phyloP scores from a whole-genome alignment of 2,113 vertebrate species.

The Myiopsitta monachus region DNA sequence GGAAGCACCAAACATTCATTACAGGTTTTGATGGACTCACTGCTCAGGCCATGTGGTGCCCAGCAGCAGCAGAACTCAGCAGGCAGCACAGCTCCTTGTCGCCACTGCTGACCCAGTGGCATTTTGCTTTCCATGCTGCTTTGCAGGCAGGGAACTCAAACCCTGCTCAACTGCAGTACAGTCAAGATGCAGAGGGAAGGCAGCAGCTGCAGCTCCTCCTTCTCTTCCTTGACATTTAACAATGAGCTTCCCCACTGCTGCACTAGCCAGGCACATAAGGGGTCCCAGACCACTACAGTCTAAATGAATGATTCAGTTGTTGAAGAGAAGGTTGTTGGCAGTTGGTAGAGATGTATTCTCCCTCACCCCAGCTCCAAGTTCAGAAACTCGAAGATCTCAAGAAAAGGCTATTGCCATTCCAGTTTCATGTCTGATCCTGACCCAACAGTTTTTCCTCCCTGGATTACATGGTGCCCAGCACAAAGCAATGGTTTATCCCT shows the following conservation, averaged over 20 bases:
- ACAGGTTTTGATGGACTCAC: not conserved
- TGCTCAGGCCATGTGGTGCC: not conserved
- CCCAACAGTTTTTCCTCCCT: not conserved
- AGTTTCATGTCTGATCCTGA: not conserved
- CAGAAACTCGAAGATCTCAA: not conserved
- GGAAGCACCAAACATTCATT: not conserved
- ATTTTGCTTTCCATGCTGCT: not conserved
- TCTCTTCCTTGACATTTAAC: not conserved
- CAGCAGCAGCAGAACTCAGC: not conserved
- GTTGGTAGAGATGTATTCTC: not conserved
- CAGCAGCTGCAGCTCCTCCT: not conserved
- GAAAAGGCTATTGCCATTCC: not conserved
- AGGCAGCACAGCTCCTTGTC: not conserved
- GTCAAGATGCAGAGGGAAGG: not conserved
- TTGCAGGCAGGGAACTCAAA: not conserved
- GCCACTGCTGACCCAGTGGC: not conserved
- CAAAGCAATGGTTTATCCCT: not conserved
- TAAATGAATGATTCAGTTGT: not conserved
- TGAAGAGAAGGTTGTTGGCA: not conserved
- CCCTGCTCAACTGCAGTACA: rapidly evolving
- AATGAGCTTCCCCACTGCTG: not conserved
- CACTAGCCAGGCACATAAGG: rapidly evolving
- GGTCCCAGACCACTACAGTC: not conserved
- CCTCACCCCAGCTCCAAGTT: not conserved
- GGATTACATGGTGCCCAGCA: not conserved